Conservation (phyloP, 2,888 invertebrate species). For the Macaria liturata region DNA sequence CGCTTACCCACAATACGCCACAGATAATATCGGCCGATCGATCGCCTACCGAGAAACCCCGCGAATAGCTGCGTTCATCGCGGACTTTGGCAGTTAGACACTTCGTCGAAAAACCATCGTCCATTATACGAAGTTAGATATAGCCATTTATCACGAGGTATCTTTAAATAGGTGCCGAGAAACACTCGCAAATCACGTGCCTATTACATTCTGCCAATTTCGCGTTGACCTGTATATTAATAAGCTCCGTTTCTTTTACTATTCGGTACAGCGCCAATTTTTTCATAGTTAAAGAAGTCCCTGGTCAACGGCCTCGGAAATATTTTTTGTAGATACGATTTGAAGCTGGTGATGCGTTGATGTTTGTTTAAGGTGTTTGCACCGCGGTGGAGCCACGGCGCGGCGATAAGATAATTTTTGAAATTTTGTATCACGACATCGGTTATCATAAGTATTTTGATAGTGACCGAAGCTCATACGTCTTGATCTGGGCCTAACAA, state of each 20-base stretch:
- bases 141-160: slow-evolving; percentile 27
- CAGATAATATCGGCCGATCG: slow-evolving; percentile 52
- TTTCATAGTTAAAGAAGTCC: slow-evolving; percentile 34
- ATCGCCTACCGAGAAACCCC: slow-evolving; percentile 26
- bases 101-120: slow-evolving; percentile 11
- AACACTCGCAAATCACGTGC: slow-evolving; percentile 30
- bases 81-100: slow-evolving; percentile 2
- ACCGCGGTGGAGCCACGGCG: slow-evolving; percentile 53
- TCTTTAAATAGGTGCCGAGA: slow-evolving; percentile 27
- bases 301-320: slow-evolving; percentile 45
- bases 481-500: slow-evolving; percentile 57
- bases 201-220: slow-evolving; percentile 41
- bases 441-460: slow-evolving; percentile 56
- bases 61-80: slow-evolving; percentile 6
- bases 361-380: slow-evolving; percentile 65
- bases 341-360: slow-evolving; percentile 38
- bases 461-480: slow-evolving; percentile 51
- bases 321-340: slow-evolving; percentile 37
- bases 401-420: slow-evolving; percentile 70
- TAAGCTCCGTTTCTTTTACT: slow-evolving; percentile 32
- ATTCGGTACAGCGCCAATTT: slow-evolving; percentile 43
- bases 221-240: slow-evolving; percentile 25
- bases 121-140: slow-evolving; percentile 13
- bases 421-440: slow-evolving; percentile 62
- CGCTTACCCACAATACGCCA: slow-evolving; percentile 51